Evolutionary conservation across 1,140 invertebrate genomes (phyloP).

Genomic region (Eubasilissa regina): DNA sequence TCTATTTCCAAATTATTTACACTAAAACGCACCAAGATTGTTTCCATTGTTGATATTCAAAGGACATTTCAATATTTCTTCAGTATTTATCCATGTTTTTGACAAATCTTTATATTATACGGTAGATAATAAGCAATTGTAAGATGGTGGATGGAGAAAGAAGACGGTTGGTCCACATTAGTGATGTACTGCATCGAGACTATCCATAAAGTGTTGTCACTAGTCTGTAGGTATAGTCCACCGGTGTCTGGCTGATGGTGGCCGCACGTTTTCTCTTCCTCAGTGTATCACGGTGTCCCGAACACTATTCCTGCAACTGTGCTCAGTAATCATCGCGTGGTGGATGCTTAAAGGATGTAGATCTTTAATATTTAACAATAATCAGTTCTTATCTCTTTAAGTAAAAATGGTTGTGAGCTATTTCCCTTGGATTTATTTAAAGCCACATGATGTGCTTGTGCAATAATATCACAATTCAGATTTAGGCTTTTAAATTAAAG

Average conservation of each 20-base stretch:
- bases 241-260: background rate
- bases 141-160: constrained; percentile 39
- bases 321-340: constrained; percentile 49
- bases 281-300: background rate
- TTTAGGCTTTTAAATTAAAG: constrained; percentile 75
- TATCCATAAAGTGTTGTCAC: background rate
- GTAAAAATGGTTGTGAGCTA: constrained; percentile 72
- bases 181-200: background rate
- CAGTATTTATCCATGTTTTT: constrained; percentile 59
- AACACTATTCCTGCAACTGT: background rate
- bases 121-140: constrained; percentile 56
- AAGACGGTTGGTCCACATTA: background rate
- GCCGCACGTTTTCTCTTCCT: background rate
- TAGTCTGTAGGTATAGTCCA: background rate
- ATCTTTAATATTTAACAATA: constrained; percentile 57
- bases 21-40: constrained; percentile 56
- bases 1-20: constrained; percentile 55
- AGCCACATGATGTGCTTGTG: constrained; percentile 74
- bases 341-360: background rate
- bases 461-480: constrained; percentile 75
- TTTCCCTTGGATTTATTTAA: constrained; percentile 70
- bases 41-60: constrained; percentile 58
- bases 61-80: constrained; percentile 59
- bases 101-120: constrained; percentile 60
- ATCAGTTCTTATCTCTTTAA: constrained; percentile 61